A percentile compares a stretch with the other conserved stretches of the same genome.
phyloP scores from a whole-genome alignment of 1,140 invertebrate species.

The Lasioglossum albipes region DNA sequence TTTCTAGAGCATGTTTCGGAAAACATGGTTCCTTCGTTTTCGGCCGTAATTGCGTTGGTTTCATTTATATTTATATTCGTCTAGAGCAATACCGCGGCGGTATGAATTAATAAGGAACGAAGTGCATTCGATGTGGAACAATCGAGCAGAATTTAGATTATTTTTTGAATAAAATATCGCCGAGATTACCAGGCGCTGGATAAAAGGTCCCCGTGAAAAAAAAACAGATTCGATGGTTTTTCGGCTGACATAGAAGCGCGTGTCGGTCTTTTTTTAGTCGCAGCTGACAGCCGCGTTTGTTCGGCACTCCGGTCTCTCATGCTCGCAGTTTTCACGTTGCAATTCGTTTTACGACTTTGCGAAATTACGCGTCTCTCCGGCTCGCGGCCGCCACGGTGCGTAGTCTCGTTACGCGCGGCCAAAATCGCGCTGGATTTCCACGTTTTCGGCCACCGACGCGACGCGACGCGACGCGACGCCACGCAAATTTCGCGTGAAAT shows the following conservation, averaged over 20 bases:
- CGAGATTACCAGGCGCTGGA: background rate
- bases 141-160: background rate
- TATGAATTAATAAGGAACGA: too few species aligned
- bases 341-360: conserved; percentile 26
- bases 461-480: too few species aligned
- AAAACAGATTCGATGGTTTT: background rate
- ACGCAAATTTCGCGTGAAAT: conserved; percentile 46
- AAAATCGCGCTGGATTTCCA: conserved; percentile 45
- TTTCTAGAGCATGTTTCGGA: too few species aligned
- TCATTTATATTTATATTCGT: background rate
- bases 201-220: background rate
- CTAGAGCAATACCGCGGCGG: background rate
- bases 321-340: background rate
- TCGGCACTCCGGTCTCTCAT: background rate
- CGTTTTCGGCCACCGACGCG: conserved; percentile 13
- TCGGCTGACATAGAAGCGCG: background rate
- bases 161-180: background rate
- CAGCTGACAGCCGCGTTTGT: background rate
- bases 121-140: background rate
- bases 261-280: too few species aligned
- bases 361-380: conserved; percentile 29
- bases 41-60: background rate
- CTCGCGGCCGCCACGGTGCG: too few species aligned
- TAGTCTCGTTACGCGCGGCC: conserved; percentile 30
- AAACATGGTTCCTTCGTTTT: too few species aligned